These are phyloP conservation scores for Calidris pugnax DNA, from an alignment of 2,113 vertebrate species.

Conservation along the genomic window DNA sequence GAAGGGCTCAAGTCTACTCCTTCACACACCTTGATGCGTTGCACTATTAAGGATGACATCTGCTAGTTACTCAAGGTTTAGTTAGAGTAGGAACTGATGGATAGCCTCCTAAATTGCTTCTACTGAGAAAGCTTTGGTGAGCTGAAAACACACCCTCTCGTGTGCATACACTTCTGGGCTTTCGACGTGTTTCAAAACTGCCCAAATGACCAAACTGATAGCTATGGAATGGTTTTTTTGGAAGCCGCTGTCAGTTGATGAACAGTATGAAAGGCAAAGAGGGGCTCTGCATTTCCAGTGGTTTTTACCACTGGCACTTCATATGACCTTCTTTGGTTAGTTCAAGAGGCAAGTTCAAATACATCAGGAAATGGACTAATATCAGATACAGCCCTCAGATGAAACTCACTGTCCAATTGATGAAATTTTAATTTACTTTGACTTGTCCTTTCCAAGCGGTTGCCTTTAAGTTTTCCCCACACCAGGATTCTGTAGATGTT, in stretches of 20 bases:
- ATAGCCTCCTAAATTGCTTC: neutral
- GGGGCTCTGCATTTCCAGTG: neutral
- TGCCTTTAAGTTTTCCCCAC: slow-evolving; percentile 2
- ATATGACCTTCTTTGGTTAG: neutral
- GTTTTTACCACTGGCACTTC: neutral
- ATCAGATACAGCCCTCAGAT: neutral
- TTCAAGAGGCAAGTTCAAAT: slow-evolving; percentile 8
- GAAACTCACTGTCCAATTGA: neutral
- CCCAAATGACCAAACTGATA: neutral
- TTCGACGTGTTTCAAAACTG: neutral
- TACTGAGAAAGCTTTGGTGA: neutral
- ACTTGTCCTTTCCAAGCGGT: slow-evolving; percentile 11
- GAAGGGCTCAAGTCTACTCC: neutral
- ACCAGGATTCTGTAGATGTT: neutral
- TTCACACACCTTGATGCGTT: neutral
- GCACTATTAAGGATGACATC: neutral
- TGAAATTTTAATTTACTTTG: slow-evolving; percentile 52
- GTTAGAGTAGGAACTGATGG: neutral
- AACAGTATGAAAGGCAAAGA: neutral
- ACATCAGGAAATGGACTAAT: neutral
- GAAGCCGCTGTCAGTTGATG: neutral
- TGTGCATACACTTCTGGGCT: neutral
- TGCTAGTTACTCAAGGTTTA: neutral
- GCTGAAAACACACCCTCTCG: neutral
- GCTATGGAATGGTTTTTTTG: neutral